Evolutionary conservation across 53 echinoderm and acorn worm species (phyloP).

Genomic region (Crossaster papposus): DNA sequence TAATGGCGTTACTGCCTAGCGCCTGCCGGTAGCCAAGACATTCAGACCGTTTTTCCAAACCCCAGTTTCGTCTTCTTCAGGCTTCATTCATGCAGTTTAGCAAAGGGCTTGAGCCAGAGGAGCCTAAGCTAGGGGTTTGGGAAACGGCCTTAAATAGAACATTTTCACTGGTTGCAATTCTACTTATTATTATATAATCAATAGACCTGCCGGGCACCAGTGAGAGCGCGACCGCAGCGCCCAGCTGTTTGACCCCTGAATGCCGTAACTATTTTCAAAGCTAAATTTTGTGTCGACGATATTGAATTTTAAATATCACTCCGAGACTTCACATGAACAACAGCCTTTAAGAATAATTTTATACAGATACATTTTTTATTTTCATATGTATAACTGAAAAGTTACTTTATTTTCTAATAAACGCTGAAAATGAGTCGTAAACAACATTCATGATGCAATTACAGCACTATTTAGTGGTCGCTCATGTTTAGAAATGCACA

Average conservation of each 20-base stretch:
- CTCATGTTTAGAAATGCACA: conserved; percentile 29
- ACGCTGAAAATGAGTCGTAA: neutral
- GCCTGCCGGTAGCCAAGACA: too few species aligned
- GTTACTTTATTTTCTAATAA: neutral
- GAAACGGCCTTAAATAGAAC: neutral
- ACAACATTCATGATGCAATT: neutral
- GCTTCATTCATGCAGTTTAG: too few species aligned
- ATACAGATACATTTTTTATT: neutral
- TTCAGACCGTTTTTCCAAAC: too few species aligned
- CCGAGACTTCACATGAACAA: conserved; percentile 11
- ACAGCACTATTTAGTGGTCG: conserved; percentile 15
- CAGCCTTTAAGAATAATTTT: too few species aligned
- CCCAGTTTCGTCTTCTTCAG: too few species aligned
- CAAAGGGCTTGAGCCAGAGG: too few species aligned
- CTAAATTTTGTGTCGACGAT: conserved; percentile 62
- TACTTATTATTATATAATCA: too few species aligned
- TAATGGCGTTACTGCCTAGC: too few species aligned
- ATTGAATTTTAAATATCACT: conserved; percentile 59
- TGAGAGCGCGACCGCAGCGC: conserved; percentile 1
- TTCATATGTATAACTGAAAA: too few species aligned
- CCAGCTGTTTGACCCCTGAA: conserved; percentile 60
- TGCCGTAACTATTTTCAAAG: conserved; percentile 64
- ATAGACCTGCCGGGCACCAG: conserved; percentile 17
- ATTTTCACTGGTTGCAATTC: neutral
- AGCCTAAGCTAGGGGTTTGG: too few species aligned